A percentile compares a stretch with the other conserved stretches of the same genome.
Conservation (phyloP, 2,797 vertebrate species). For the Macropodus opercularis region DNA sequence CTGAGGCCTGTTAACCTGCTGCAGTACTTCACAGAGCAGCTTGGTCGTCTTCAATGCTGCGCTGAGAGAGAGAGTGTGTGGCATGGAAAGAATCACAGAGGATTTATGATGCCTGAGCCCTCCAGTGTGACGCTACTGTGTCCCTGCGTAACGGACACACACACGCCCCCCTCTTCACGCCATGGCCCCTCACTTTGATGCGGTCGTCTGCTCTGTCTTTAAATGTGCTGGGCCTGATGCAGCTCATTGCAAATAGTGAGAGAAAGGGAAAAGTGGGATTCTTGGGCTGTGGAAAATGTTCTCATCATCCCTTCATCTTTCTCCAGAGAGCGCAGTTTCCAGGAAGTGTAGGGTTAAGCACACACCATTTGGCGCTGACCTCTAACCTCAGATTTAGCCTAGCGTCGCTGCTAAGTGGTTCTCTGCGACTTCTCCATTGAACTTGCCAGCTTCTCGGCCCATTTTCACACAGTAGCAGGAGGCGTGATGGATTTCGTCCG, state of each 20-base stretch:
- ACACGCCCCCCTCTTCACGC: conserved; percentile 42
- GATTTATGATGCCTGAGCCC: conserved; percentile 77
- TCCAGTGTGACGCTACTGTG: conserved; percentile 73
- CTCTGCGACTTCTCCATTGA: conserved; percentile 59
- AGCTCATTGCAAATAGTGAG: conserved; percentile 66
- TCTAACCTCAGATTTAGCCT: conserved; percentile 73
- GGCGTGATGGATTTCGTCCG: conserved; percentile 37
- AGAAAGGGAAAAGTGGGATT: conserved; percentile 47
- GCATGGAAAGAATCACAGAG: conserved; percentile 74
- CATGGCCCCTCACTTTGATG: conserved; percentile 44
- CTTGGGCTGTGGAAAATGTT: conserved; percentile 72
- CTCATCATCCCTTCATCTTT: conserved; percentile 65
- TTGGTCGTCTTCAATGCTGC: no score
- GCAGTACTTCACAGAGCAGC: conserved; percentile 54
- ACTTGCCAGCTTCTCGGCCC: conserved; percentile 36
- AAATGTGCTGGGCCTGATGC: conserved; percentile 69
- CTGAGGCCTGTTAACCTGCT: conserved; percentile 52
- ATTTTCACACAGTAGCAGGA: conserved; percentile 67
- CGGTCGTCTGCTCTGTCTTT: conserved; percentile 42
- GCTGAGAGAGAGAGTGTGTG: conserved; percentile 17
- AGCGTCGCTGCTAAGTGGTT: conserved; percentile 74
- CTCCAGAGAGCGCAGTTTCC: conserved; percentile 72
- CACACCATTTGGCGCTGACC: conserved; percentile 73
- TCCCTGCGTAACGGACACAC: conserved; percentile 66
- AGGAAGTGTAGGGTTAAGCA: conserved; percentile 78